Evolutionary conservation across 2,888 invertebrate genomes (phyloP), one percentile per base, ranked within the genome.

Genomic region (Euspilapteryx auroguttella): DNA sequence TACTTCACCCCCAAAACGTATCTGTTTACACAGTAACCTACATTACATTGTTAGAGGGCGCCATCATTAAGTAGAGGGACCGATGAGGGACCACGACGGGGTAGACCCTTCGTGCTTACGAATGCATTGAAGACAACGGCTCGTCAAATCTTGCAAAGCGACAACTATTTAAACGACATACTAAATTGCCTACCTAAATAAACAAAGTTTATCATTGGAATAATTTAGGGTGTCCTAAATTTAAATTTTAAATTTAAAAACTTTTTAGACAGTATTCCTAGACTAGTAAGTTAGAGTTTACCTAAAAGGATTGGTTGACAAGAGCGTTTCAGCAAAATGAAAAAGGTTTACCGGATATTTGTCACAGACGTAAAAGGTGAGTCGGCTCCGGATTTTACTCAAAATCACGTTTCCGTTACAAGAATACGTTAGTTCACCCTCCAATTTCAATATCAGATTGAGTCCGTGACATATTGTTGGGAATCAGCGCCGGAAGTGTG

Each of bases 1-100:
- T n/a, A n/a, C n/a, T n/a, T n/a, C n/a, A n/a, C n/a, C n/a, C n/a
- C n/a, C n/a, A n/a, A n/a, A n/a, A n/a, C n/a, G n/a, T n/a, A n/a
- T n/a, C 55, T 73, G 68, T 75, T 75, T 75, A 53, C 73, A 71
- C 68, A 73, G 73, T 75, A 73, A 75, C 73, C 73, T 69, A 73
- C 69, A 71, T 73, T 51, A 56, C 56, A 47, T 42, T 40, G 51
- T 49, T 58, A 59, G 56, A 68, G 71, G 68, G 73, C 58, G 55
- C 56, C 53, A 62, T 66, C 73, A 65, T 69, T 71, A 71, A 69
- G n/a, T 62, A 71, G 66, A 59, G 55, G 48, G 38, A 17, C 17
- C n/a, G 46, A 41, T 36, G 39, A 55, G 68, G 61, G 61, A 54
- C n/a, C n/a, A n/a, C n/a, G n/a, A n/a, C n/a, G 57, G 65, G 55